Base-by-base conservation (phyloP, 1,140 invertebrate species). In the Amyelois transitella region DNA sequence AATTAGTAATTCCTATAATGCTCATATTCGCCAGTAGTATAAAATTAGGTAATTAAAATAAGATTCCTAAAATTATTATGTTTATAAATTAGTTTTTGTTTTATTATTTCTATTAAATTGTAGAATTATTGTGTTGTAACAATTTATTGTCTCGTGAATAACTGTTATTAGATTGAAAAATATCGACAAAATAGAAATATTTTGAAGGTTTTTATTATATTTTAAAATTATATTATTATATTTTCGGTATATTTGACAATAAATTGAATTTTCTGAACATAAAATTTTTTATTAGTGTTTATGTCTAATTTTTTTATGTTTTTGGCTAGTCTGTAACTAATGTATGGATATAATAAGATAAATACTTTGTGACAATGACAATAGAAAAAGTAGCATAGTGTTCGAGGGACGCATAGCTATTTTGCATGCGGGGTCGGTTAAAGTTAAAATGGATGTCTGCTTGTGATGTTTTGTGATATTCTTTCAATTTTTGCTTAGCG, bases 301-400 rank as follows among this genome's bases (percentile, higher is more conserved):
- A n/a, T n/a, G n/a, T n/a, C n/a, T n/a, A 14, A 14, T 38, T 38
- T 38, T 6, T 14, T 8, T 38, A 38, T n/a, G 2, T 14, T 38
- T 14, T 38, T 10, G 28, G 32, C 32, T 38, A 38, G 12, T 38
- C 1, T 38, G 32, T 38, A 38, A 14, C 32, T 38, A 38, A 12
- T 38, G 0, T 38, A 14, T 38, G 17, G 2, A 38, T 38, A 38
- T 38, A 38, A 38, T 14, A 14, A 38, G 52, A 54, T 59, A 64
- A 64, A 67, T 66, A n/a, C n/a, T n/a, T 69, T 62, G 77, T 81
- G 75, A 76, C 76, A 52, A 81, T 81, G 80, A 83, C 77, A 81
- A 81, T 83, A 79, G 57, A 53, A 75, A 68, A 19, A 38, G 66
- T 79, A 79, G 71, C 50, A 47, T 48, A 48, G 18, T 12, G 4